A percentile compares a stretch with the other conserved stretches of the same genome.
These are phyloP conservation scores for Ectropis crepuscularia DNA, from an alignment of 2,888 invertebrate species.

Conservation along the genomic window DNA sequence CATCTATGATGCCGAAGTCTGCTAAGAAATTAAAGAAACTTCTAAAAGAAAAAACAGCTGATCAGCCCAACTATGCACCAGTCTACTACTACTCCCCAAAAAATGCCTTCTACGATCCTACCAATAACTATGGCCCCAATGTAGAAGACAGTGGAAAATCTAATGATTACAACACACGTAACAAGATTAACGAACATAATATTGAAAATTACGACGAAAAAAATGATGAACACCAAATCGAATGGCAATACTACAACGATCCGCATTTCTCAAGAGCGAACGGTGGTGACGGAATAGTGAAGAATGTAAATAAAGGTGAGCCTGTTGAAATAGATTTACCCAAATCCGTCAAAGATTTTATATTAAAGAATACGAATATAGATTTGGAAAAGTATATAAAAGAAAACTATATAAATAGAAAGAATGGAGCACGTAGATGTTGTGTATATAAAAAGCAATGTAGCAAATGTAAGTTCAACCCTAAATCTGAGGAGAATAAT, in stretches of 20 bases:
- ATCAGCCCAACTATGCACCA: constrained; percentile 34
- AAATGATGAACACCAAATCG: not conserved
- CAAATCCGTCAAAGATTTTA: constrained; percentile 5
- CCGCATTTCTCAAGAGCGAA: not conserved
- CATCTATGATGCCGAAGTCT: constrained; percentile 8
- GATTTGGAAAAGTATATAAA: constrained; percentile 4
- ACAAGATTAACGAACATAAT: not conserved
- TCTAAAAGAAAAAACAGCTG: not conserved
- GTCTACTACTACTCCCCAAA: constrained; percentile 53
- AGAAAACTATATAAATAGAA: not conserved
- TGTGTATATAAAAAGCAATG: not conserved
- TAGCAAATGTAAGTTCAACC: not conserved
- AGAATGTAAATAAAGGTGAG: constrained; percentile 16
- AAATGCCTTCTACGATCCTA: constrained; percentile 60
- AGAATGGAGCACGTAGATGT: constrained; percentile 9
- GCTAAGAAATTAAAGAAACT: not conserved
- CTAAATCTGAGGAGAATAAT: not conserved
- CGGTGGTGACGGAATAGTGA: not conserved
- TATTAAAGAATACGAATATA: constrained; percentile 12
- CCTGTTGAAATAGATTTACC: constrained; percentile 5
- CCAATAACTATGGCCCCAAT: constrained; percentile 59
- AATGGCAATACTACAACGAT: constrained; percentile 9
- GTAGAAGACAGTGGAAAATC: constrained; percentile 6
- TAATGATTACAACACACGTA: not conserved
- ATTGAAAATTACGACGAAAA: not conserved